Evolutionary conservation across 2,113 vertebrate genomes (phyloP), one percentile per base, ranked within the genome.

Genomic region (Solea senegalensis): DNA sequence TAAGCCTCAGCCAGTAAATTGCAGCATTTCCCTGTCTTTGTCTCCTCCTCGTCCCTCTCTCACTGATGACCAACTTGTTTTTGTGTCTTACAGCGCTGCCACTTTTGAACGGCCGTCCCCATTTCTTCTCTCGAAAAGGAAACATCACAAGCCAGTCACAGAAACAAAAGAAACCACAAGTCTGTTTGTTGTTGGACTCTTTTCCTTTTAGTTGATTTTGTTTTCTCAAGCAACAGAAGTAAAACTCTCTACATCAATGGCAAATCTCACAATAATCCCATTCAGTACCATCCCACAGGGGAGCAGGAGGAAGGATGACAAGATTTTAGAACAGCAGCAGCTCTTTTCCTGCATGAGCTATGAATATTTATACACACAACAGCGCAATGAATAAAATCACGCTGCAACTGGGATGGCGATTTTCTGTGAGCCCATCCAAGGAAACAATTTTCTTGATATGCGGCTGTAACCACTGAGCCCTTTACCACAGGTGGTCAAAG

Each of bases 181-280:
- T 57, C 41, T 3, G 72, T 83, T 77, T 73, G 26, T 78, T 78
- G 61, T 84, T 81, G 72, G 48, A 63, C 57, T 67, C 43, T 73
- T 79, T 69, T 70, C 62, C 50, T 76, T 83, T 83, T 82, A 72
- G 80, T 86, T 53, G 64, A 11, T 76, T 69, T 72, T 61, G 69
- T 57, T 60, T 69, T 54, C 51, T 81, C 79, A 86, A 89, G 83
- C 86, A 88, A 88, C 59, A 92, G 60, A 89, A 86, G 61, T 85
- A 74, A 81, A 87, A 80, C 83, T 54, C 39, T 84, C 82, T 87
- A 88, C 84, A 90, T 83, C 80, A 88, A 88, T 76, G 86, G 78
- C 81, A 86, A 86, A 83, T 68, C 68, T 65, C 66, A 88, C 76
- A 82, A 85, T 63, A 76, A 74, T 72, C 67, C 73, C 75, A 76